Conservation (phyloP, 2,888 invertebrate species). For the Lathronympha strigana region DNA sequence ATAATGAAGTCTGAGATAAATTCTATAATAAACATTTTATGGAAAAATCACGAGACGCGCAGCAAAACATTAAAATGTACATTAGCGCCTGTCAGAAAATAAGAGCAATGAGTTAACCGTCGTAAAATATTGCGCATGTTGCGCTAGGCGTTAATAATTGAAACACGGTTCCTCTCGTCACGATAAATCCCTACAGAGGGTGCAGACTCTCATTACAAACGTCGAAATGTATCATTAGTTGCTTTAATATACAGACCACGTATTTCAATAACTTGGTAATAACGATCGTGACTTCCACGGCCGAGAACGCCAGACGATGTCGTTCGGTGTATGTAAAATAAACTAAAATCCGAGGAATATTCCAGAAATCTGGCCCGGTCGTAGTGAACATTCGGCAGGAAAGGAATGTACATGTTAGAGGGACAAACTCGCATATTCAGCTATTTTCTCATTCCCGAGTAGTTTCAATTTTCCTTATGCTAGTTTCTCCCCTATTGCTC, state of each 20-base stretch:
- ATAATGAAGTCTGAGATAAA: too few species aligned
- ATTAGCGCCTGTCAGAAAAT: slow-evolving; percentile 22
- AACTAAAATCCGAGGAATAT: slow-evolving; percentile 10
- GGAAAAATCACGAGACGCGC: neutral
- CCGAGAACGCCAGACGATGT: slow-evolving; percentile 21
- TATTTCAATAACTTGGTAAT: slow-evolving; percentile 39
- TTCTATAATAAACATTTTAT: too few species aligned
- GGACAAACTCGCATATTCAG: slow-evolving; percentile 14
- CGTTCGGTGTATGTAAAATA: slow-evolving; percentile 19
- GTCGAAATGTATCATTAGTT: slow-evolving; percentile 35
- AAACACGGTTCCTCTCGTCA: slow-evolving; percentile 16
- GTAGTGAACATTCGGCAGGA: neutral
- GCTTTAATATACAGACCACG: slow-evolving; percentile 39
- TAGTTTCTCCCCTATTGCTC: slow-evolving; percentile 15
- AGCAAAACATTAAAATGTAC: neutral
- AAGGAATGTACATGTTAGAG: neutral
- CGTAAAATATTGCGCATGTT: neutral
- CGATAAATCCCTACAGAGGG: slow-evolving; percentile 10
- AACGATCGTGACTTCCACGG: slow-evolving; percentile 36
- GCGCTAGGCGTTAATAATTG: slow-evolving; percentile 25
- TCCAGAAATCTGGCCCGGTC: neutral
- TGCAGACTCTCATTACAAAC: slow-evolving; percentile 33
- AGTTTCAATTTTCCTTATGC: slow-evolving; percentile 21
- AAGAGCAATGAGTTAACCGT: slow-evolving; percentile 18
- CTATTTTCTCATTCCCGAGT: neutral